Evolutionary conservation across 2,113 vertebrate genomes (phyloP).

Genomic region (Tragelaphus buxtoni): DNA sequence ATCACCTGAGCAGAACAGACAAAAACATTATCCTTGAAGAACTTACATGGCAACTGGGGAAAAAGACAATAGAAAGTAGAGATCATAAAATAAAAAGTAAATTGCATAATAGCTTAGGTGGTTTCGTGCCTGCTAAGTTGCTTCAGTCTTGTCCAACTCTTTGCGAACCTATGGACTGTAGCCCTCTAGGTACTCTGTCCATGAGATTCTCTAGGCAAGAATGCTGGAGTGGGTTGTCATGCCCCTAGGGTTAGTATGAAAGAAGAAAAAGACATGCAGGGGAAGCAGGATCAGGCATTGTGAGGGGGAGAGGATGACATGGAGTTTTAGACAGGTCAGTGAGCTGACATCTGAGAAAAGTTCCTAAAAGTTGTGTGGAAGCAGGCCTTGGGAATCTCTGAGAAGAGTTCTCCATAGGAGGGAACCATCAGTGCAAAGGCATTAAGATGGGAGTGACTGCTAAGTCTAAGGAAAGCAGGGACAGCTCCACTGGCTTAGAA

Average conservation of each 20-base stretch:
- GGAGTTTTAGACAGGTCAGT: not conserved
- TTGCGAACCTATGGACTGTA: fast-evolving
- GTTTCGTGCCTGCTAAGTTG: not conserved
- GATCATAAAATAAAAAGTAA: not conserved
- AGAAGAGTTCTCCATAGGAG: not conserved
- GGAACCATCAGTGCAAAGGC: not conserved
- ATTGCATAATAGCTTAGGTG: not conserved
- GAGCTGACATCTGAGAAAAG: not conserved
- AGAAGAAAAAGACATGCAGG: not conserved
- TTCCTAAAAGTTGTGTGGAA: not conserved
- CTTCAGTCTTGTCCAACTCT: not conserved
- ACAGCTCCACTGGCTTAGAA: not conserved
- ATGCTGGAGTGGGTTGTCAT: not conserved
- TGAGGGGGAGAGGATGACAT: not conserved
- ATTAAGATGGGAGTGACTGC: not conserved
- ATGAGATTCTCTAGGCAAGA: not conserved
- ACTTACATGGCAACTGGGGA: not conserved
- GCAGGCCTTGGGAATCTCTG: not conserved
- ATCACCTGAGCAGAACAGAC: not conserved
- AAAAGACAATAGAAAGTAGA: not conserved
- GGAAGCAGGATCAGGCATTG: not conserved
- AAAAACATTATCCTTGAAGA: not conserved
- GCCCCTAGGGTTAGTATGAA: not conserved
- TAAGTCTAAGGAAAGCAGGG: not conserved
- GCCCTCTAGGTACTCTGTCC: not conserved